Base-by-base conservation (phyloP, 2,113 vertebrate genomes). In the Donacobius atricapilla region DNA sequence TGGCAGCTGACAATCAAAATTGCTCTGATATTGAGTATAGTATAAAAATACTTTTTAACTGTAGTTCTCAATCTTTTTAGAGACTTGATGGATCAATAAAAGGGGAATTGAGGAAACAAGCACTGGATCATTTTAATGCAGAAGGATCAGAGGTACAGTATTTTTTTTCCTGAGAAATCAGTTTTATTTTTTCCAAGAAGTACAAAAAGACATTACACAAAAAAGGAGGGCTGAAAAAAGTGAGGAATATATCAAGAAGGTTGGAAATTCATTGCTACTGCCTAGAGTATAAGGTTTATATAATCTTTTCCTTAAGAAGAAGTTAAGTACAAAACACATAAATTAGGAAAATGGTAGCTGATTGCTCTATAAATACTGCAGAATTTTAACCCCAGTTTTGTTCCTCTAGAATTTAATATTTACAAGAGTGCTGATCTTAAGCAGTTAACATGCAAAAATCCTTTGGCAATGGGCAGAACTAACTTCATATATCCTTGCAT, bases 31-130 rank as follows among this genome's bases (percentile, higher is more conserved):
- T 40, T 44, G 9, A 69, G 13, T 80, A 11, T 25, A 47, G 16
- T 71, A 4, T 51, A 72, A 42, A 72, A 39, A 35, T 71, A 5
- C 17, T 82, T 92, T 96, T 93, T 94, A 87, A 95, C 33, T 40
- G 13, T 89, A 75, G 11, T 73, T 14, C 91, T 97, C n/a, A 96
- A 72, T 94, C 65, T 73, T 89, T 97, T 40, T 89, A 99, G 99
- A 98, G 99, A 96, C 97, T 99, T 96, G 99, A 99, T 85, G 99
- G 99, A 75, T 99, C 99, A 80, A 99, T 99, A 95, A 99, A 99
- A 97, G 99, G 99, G 27, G 99, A 99, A 96, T 98, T 99, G 98
- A 98, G 99, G 92, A 99, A 99, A 88, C 99, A 99, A 97, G 99
- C 99, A 2, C 91, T 99, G 94, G 99, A 99, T 97, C 99, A 99